These are phyloP conservation scores for Chrysina gloriosa DNA, from an alignment of 2,888 invertebrate species.

Conservation along the genomic window DNA sequence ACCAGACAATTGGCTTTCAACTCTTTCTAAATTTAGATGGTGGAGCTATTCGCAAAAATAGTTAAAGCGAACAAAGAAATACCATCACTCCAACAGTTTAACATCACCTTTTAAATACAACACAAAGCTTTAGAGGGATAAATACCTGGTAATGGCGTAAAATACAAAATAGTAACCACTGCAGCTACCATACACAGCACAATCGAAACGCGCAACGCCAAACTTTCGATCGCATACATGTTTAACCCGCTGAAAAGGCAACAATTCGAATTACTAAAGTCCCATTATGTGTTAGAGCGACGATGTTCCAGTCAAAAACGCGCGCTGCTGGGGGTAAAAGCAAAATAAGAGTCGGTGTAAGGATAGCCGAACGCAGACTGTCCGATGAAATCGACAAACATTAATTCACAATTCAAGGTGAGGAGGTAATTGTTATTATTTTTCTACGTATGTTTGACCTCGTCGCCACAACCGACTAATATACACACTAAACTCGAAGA, in stretches of 20 bases:
- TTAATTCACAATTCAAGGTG: constrained; percentile 18
- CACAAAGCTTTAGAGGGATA: neutral
- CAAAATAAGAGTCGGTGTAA: neutral
- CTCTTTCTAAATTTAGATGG: too few relatives aligned
- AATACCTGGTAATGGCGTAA: constrained; percentile 78
- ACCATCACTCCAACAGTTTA: too few relatives aligned
- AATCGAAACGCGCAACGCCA: constrained; percentile 75
- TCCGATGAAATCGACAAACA: neutral
- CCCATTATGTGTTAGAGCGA: constrained; percentile 7
- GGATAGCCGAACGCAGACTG: neutral
- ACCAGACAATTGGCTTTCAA: too few relatives aligned
- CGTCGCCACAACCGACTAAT: neutral
- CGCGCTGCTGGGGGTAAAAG: neutral
- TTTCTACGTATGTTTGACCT: constrained; percentile 26
- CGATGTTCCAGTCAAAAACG: neutral
- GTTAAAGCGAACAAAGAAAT: too few relatives aligned
- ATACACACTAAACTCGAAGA: constrained; percentile 6
- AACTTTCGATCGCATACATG: constrained; percentile 63
- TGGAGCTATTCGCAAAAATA: too few relatives aligned
- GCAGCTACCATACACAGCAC: constrained; percentile 74
- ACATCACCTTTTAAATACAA: too few relatives aligned
- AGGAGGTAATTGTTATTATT: constrained; percentile 25
- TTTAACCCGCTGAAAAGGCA: constrained; percentile 38
- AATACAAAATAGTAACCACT: constrained; percentile 77
- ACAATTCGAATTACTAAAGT: neutral